Conservation (phyloP, 1,140 invertebrate genomes). For the Solenopsis fugax region DNA sequence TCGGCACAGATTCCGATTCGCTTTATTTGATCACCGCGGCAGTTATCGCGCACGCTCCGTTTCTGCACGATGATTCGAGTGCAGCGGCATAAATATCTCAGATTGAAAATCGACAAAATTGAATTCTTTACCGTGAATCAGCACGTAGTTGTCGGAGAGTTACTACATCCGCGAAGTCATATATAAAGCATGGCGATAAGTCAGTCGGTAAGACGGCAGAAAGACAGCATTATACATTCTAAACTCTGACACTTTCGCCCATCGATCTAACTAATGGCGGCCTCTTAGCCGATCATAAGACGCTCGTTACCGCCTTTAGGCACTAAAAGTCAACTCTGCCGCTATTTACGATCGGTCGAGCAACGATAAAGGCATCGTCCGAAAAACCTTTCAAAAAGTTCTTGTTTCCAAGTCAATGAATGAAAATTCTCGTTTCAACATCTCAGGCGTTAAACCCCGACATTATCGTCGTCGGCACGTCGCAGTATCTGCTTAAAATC, state of each 20-base stretch:
- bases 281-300: constrained; percentile 58
- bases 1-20: constrained; percentile 26
- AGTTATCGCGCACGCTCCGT: background rate
- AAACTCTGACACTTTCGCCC: constrained; percentile 68
- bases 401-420: background rate
- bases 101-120: constrained; percentile 32
- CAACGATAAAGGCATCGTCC: constrained; percentile 49
- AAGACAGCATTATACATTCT: constrained; percentile 55
- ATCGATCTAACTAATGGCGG: constrained; percentile 71
- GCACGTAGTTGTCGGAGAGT: constrained; percentile 7
- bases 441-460: constrained; percentile 9
- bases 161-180: background rate
- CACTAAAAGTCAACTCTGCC: constrained; percentile 48
- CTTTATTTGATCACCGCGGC: constrained; percentile 5
- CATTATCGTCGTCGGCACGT: background rate
- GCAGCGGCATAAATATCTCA: background rate
- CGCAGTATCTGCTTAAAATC: background rate
- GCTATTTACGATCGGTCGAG: constrained; percentile 66
- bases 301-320: constrained; percentile 63
- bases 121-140: constrained; percentile 33
- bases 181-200: constrained; percentile 22
- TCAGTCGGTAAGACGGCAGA: constrained; percentile 30
- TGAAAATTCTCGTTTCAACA: constrained; percentile 22
- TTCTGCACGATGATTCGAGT: background rate
- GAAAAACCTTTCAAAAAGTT: constrained; percentile 12